Percentiles rank a stretch among this genome's conserved stretches.
Evolutionary conservation across 2,888 invertebrate genomes (phyloP).

Genomic region (Spisula solida): DNA sequence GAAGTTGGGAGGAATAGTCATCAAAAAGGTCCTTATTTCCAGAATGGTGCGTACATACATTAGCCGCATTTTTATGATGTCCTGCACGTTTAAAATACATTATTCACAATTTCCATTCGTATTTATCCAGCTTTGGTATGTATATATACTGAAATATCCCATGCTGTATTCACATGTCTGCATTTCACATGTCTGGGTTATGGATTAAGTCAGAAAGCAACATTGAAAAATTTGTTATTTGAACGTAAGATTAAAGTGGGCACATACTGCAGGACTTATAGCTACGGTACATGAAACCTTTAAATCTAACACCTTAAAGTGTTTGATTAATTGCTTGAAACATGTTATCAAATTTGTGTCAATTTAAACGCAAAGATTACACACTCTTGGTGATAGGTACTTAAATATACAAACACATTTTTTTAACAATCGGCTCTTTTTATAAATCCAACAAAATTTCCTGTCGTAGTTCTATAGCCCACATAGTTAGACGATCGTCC

Average conservation of each 20-base stretch:
- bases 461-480: not conserved
- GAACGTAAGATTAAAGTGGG: not conserved
- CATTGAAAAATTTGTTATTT: not conserved
- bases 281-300: not conserved
- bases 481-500: not conserved
- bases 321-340: slow-evolving; percentile 3
- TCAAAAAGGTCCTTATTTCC: too few relatives aligned
- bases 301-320: not conserved
- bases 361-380: not conserved
- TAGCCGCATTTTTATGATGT: too few relatives aligned
- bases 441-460: not conserved
- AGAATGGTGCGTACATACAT: too few relatives aligned
- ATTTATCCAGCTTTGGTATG: too few relatives aligned
- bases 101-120: too few relatives aligned
- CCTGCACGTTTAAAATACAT: too few relatives aligned
- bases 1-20: too few relatives aligned
- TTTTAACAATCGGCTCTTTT: slow-evolving; percentile 2
- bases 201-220: not conserved
- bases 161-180: not conserved
- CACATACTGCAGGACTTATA: not conserved
- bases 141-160: too few relatives aligned
- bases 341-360: slow-evolving; percentile 24
- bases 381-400: not conserved
- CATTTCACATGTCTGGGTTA: too few relatives aligned
- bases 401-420: not conserved